phyloP scores from a whole-genome alignment of 2,113 vertebrate species.

The Odocoileus virginianus region DNA sequence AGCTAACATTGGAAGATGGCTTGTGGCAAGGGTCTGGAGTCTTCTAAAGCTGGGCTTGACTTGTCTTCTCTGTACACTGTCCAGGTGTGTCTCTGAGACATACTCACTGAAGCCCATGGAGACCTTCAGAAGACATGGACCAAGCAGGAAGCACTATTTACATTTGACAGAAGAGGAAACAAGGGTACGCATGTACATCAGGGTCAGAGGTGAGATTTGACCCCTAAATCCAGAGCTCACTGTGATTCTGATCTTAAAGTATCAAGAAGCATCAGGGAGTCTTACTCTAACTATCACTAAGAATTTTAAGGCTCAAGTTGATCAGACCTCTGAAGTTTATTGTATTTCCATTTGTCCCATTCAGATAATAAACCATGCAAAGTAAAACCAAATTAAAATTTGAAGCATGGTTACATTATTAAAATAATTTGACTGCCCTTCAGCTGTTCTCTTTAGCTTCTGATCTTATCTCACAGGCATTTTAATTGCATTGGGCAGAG shows the following conservation, averaged over 20 bases:
- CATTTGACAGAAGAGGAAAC: not conserved
- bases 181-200: fast-evolving
- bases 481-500: not conserved
- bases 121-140: fast-evolving
- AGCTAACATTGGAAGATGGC: not conserved
- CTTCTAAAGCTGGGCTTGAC: no score
- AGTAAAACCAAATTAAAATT: constrained; percentile 37
- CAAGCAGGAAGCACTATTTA: no score
- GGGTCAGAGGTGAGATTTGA: not conserved
- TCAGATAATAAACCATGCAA: not conserved
- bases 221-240: no score
- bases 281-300: fast-evolving
- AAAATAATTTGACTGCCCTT: constrained; percentile 19
- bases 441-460: not conserved
- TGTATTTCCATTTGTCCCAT: not conserved
- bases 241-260: not conserved
- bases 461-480: not conserved
- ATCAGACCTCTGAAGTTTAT: not conserved
- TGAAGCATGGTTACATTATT: not conserved
- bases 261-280: fast-evolving
- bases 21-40: not conserved
- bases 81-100: not conserved
- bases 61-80: not conserved
- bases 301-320: not conserved
- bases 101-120: not conserved